Evolutionary conservation across 2,888 invertebrate species (phyloP).

Genomic region (Orchesellides sinensis): DNA sequence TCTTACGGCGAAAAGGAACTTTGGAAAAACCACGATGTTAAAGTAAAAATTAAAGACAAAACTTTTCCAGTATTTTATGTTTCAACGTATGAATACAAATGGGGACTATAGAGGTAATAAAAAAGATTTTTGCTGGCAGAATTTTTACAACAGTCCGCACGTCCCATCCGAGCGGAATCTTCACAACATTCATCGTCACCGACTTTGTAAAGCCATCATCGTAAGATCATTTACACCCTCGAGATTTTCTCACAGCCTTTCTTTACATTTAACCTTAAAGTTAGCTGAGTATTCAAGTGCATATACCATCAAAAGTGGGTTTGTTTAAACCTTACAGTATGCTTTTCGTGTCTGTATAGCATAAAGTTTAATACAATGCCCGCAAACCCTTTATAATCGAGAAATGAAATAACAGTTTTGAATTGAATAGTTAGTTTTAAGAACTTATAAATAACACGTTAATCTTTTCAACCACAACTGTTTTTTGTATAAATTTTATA

Average conservation of each 20-base stretch:
- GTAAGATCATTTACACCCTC: background rate
- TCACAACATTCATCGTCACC: background rate
- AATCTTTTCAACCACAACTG: too few relatives aligned
- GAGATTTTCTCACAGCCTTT: too few relatives aligned
- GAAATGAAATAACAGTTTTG: too few relatives aligned
- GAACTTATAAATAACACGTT: too few relatives aligned
- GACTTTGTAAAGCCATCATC: background rate
- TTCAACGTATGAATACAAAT: constrained; percentile 59
- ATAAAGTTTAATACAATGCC: too few relatives aligned
- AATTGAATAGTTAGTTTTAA: too few relatives aligned
- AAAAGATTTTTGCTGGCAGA: constrained; percentile 31
- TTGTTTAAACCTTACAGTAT: too few relatives aligned
- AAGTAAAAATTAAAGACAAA: constrained; percentile 38
- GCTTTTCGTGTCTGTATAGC: too few relatives aligned
- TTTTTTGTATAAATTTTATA: too few relatives aligned
- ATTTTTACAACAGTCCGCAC: background rate
- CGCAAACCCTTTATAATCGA: too few relatives aligned
- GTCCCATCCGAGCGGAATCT: background rate
- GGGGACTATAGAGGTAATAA: constrained; percentile 48
- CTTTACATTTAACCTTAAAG: too few relatives aligned
- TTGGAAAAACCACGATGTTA: background rate
- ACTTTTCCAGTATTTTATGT: constrained; percentile 61
- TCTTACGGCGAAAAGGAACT: background rate
- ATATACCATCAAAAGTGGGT: background rate
- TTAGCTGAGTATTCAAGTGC: too few relatives aligned